Evolutionary conservation across 2,888 invertebrate species (phyloP).

Genomic region (Carpatolechia fugitivella): DNA sequence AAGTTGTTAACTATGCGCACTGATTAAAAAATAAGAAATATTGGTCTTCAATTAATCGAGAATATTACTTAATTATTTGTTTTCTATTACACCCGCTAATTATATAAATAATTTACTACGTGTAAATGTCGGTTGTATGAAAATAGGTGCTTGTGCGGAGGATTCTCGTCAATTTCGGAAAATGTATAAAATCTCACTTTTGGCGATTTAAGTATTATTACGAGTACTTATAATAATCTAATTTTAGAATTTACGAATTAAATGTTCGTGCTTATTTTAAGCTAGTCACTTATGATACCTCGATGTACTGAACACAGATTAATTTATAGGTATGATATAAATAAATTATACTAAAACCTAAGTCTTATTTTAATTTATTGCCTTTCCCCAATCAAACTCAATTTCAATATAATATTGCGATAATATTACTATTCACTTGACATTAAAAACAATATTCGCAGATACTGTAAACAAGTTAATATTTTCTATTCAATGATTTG

Average conservation of each 20-base stretch:
- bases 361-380: not conserved
- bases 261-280: constrained; percentile 66
- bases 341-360: constrained; percentile 46
- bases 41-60: too few relatives aligned
- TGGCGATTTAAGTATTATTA: constrained; percentile 36
- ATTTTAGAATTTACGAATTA: constrained; percentile 25
- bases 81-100: too few relatives aligned
- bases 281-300: constrained; percentile 62
- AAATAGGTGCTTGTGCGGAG: constrained; percentile 75
- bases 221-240: constrained; percentile 44
- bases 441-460: too few relatives aligned
- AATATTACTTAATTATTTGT: too few relatives aligned
- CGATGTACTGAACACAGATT: constrained; percentile 71
- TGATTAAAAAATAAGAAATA: too few relatives aligned
- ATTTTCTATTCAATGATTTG: too few relatives aligned
- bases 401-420: too few relatives aligned
- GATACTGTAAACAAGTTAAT: too few relatives aligned
- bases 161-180: constrained; percentile 71
- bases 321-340: constrained; percentile 53
- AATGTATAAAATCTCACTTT: constrained; percentile 56
- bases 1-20: too few relatives aligned
- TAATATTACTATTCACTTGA: too few relatives aligned
- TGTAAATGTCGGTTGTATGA: constrained; percentile 69
- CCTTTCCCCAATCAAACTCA: too few relatives aligned
- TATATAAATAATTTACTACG: constrained; percentile 21